These are phyloP conservation scores for Euglossa dilemma DNA, from an alignment of 1,140 invertebrate species.

Conservation along the genomic window DNA sequence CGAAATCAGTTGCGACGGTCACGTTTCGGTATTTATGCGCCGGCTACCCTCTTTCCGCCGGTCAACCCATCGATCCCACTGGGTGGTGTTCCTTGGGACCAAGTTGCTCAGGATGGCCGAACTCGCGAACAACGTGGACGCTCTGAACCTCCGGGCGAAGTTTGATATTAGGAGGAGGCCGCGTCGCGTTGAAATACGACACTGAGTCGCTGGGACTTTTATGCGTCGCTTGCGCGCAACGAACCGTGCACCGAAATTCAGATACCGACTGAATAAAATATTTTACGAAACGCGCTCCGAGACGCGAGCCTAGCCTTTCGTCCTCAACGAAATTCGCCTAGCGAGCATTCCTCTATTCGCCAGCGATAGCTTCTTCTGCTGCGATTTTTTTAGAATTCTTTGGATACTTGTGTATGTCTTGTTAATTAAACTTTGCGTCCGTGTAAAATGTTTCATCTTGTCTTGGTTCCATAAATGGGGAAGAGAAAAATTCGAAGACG, in stretches of 20 bases:
- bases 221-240: conserved; percentile 14
- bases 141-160: not conserved
- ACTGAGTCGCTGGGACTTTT: conserved; percentile 10
- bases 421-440: no score
- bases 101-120: no score
- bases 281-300: not conserved
- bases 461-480: no score
- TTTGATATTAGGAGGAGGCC: conserved; percentile 13
- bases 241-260: conserved; percentile 1
- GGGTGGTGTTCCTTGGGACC: no score
- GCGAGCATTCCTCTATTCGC: no score
- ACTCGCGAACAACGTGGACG: conserved; percentile 9
- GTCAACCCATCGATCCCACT: conserved; percentile 48
- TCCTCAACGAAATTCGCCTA: not conserved
- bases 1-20: conserved; percentile 61
- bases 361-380: no score
- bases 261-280: not conserved
- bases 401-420: no score
- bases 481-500: no score
- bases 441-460: no score
- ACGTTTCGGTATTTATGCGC: conserved; percentile 64
- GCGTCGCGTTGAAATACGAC: conserved; percentile 23
- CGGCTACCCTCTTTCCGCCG: conserved; percentile 51
- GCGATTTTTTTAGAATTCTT: no score
- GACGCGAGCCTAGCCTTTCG: not conserved